These are phyloP conservation scores for Enteromius treurensis DNA, from an alignment of 2,797 vertebrate species.

Conservation along the genomic window DNA sequence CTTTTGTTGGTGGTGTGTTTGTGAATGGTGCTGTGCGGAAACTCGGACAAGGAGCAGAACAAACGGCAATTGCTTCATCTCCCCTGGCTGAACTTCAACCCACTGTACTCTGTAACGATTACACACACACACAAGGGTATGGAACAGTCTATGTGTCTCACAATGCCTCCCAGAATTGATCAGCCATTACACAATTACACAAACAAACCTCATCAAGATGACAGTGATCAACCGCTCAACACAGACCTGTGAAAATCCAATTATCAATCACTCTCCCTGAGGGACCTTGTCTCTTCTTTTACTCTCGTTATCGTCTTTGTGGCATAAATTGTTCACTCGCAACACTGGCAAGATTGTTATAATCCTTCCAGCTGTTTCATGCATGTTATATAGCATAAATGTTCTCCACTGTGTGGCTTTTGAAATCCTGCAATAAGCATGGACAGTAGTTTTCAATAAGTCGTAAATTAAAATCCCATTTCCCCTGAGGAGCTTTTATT, in stretches of 20 bases:
- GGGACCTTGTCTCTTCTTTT: slow-evolving; percentile 30
- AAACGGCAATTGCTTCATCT: slow-evolving; percentile 11
- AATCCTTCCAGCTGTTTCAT: slow-evolving; percentile 28
- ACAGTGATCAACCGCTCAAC: slow-evolving; percentile 50
- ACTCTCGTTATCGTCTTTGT: slow-evolving; percentile 38
- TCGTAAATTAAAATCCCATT: slow-evolving; percentile 37
- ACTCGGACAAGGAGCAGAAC: slow-evolving; percentile 8
- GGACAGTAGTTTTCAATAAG: slow-evolving; percentile 41
- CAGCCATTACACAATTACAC: slow-evolving; percentile 44
- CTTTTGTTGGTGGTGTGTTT: slow-evolving; percentile 36
- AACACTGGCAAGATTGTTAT: slow-evolving; percentile 38
- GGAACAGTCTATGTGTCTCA: not conserved
- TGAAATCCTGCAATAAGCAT: slow-evolving; percentile 21
- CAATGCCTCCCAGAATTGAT: slow-evolving; percentile 27
- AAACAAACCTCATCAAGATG: slow-evolving; percentile 47
- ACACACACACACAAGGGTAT: not conserved
- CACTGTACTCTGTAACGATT: not conserved
- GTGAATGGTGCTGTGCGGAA: not conserved
- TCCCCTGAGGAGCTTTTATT: slow-evolving; percentile 22
- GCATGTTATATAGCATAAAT: slow-evolving; percentile 36
- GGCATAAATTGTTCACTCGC: not conserved
- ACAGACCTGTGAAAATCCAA: slow-evolving; percentile 48
- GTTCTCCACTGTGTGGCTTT: slow-evolving; percentile 10
- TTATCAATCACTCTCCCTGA: slow-evolving; percentile 47
- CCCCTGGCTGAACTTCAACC: slow-evolving; percentile 6